Evolutionary conservation across 2,888 invertebrate genomes (phyloP), one percentile per base, ranked within the genome.

Genomic region (Spialia ferax): DNA sequence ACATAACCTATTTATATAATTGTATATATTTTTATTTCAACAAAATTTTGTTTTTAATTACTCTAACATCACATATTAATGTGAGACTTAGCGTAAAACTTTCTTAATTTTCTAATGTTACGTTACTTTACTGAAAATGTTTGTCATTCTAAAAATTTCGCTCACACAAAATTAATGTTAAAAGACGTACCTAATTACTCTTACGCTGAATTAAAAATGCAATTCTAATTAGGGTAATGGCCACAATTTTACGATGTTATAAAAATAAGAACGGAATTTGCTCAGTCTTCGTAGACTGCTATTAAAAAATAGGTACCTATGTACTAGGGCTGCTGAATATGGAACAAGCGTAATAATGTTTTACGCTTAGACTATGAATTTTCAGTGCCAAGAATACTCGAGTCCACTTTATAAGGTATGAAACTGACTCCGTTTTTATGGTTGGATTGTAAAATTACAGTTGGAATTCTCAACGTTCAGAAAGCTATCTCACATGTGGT

Each of bases 341-440:
- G 45, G 38, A 63, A 45, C 72, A 87, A 59, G 29, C 50, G 52
- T 52, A 66, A 57, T 57, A 52, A 52, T 65, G 59, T 52, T 59
- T 65, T 65, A 59, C 32, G 55, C 35, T 63, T 56, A 56, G 45
- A 56, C 55, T 55, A 45, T 55, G 55, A 56, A 55, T 45, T 55
- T 63, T 62, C 50, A 62, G 35, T 62, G 61, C 61, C 61, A 52
- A 62, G 61, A 62, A 62, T 52, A 62, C 50, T 48, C 22, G 29
- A 50, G 20, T 22, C 20, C 35, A 50, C 50, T 62, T 35, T 50
- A 22, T 35, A 50, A 52, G 50, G 35, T 62, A 50, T 5, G 45
- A 6, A 22, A 60, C 59, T 1, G 4, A 60, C 26, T 45, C 11
- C 26, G n/a, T 45, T 60, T 60, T 60, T 60, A 45, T 45, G 23